Percentiles rank a stretch among this genome's conserved stretches.
phyloP scores from a whole-genome alignment of 2,113 vertebrate species.

The Nyctereutes procyonoides region DNA sequence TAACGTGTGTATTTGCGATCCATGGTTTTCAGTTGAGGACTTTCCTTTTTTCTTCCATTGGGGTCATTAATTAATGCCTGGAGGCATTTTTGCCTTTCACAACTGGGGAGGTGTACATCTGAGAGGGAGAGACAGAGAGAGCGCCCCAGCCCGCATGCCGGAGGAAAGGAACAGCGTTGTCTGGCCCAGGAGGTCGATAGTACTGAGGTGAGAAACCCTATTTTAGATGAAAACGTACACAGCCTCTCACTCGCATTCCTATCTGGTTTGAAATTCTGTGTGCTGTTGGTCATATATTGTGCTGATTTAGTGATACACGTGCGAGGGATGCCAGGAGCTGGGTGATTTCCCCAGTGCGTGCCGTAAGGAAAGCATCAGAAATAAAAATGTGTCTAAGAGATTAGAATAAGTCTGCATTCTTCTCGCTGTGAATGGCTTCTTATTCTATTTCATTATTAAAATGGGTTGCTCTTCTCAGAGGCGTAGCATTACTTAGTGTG shows the following conservation, averaged over 20 bases:
- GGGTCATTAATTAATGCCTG: background rate
- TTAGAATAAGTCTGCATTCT: constrained; percentile 56
- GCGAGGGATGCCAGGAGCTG: background rate
- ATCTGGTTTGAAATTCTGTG: constrained; percentile 35
- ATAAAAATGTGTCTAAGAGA: constrained; percentile 65
- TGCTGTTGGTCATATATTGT: constrained; percentile 42
- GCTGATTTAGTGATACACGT: constrained; percentile 43
- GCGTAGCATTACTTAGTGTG: constrained; percentile 75
- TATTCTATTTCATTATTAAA: constrained; percentile 69
- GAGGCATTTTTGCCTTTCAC: background rate
- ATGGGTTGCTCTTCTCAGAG: constrained; percentile 72
- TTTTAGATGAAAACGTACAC: constrained; percentile 38
- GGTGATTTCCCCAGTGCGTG: constrained; percentile 66
- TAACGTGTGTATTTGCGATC: background rate
- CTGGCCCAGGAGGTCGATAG: background rate
- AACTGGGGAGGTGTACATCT: background rate
- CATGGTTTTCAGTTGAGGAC: background rate
- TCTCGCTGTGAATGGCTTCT: constrained; percentile 57
- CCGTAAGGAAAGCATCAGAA: constrained; percentile 68
- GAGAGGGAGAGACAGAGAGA: background rate
- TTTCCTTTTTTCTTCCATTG: background rate
- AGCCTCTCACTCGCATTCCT: constrained; percentile 32
- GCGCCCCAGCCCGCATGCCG: accelerated
- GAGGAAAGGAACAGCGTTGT: background rate
- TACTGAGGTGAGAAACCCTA: background rate